Percentiles rank a stretch among this genome's conserved stretches.
Conservation (phyloP, 2,888 invertebrate genomes). For the Diaphora mendica region DNA sequence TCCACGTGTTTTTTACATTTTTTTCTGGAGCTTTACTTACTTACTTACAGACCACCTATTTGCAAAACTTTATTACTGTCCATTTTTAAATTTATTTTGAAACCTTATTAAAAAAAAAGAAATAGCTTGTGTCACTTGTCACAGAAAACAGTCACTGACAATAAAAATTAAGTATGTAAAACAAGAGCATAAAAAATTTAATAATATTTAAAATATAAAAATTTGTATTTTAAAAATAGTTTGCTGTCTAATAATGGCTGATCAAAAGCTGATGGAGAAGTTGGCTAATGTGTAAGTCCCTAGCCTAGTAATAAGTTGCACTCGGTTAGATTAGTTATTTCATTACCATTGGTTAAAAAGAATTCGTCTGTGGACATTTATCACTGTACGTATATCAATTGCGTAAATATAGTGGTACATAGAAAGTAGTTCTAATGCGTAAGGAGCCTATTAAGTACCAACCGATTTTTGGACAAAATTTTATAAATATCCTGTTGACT, state of each 20-base stretch:
- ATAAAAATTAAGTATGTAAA: not conserved
- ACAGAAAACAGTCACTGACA: not conserved
- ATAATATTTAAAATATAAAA: conserved; percentile 1
- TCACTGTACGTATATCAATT: too few species aligned
- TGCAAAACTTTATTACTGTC: not conserved
- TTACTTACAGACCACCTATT: not conserved
- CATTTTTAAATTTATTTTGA: not conserved
- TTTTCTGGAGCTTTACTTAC: too few species aligned
- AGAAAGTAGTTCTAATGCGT: too few species aligned
- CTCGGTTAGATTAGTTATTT: not conserved
- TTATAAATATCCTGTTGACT: too few species aligned
- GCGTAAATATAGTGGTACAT: too few species aligned
- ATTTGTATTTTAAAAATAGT: not conserved
- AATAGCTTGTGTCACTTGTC: not conserved
- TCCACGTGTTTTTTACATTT: too few species aligned
- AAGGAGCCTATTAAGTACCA: too few species aligned
- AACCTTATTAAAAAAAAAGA: too few species aligned
- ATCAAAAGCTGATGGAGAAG: conserved; percentile 54
- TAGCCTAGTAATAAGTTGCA: not conserved
- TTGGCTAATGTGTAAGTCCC: conserved; percentile 66
- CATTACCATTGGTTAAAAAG: too few species aligned
- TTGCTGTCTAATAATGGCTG: conserved; percentile 50
- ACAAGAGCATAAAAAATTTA: not conserved
- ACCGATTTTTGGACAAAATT: too few species aligned
- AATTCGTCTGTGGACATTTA: too few species aligned